phyloP scores from a whole-genome alignment of 1,140 invertebrate species.

The Bombus consobrinus region DNA sequence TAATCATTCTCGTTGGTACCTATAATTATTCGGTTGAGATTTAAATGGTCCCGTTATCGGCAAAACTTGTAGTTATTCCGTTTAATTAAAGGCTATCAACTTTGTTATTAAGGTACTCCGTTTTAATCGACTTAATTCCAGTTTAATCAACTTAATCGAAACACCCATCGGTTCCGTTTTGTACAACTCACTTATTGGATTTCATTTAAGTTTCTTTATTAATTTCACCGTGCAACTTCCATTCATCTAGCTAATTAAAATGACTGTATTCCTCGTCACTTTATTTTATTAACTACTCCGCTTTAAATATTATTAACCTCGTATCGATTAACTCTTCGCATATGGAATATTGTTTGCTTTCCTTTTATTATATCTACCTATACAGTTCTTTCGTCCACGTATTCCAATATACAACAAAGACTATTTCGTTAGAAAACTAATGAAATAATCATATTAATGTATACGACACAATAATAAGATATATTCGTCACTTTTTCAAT shows the following conservation, averaged over 20 bases:
- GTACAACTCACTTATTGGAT: constrained; percentile 40
- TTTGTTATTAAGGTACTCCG: constrained; percentile 34
- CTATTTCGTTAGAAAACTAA: too few relatives aligned
- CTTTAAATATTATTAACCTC: background rate
- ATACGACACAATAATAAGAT: too few relatives aligned
- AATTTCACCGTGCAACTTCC: constrained; percentile 18
- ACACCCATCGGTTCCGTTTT: constrained; percentile 33
- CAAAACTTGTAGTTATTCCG: constrained; percentile 5
- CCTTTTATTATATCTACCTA: background rate
- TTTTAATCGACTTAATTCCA: constrained; percentile 48
- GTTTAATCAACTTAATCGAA: constrained; percentile 47
- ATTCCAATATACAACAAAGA: too few relatives aligned
- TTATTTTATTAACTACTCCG: constrained; percentile 6
- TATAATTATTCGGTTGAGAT: background rate
- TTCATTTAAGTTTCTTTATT: constrained; percentile 39
- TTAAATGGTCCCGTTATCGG: background rate
- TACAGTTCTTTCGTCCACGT: background rate
- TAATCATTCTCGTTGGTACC: background rate
- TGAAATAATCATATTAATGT: fast-evolving
- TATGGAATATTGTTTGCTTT: background rate
- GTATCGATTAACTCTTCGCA: constrained; percentile 4
- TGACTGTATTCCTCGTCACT: background rate
- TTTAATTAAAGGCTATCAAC: constrained; percentile 34
- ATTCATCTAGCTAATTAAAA: constrained; percentile 32
- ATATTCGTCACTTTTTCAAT: too few relatives aligned